A percentile compares a stretch with the other conserved stretches of the same genome.
phyloP scores from a whole-genome alignment of 2,797 vertebrate species.

The Varecia variegata region DNA sequence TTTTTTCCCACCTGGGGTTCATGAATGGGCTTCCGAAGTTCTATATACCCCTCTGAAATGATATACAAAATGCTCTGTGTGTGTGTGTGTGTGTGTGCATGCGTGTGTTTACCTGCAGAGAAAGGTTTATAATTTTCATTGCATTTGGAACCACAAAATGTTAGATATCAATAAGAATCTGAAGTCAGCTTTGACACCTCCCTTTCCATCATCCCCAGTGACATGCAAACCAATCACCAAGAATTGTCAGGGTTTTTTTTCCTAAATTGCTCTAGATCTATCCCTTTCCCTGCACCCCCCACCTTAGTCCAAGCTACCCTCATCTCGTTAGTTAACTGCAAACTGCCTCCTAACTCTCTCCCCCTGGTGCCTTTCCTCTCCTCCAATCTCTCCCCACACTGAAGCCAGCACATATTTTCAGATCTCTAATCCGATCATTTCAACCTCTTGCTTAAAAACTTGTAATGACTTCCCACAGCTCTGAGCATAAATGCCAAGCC shows the following conservation, averaged over 20 bases:
- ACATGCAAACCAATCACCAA: not conserved
- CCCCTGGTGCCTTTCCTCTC: accelerated
- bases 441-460: not conserved
- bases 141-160: not conserved
- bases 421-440: not conserved
- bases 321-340: not conserved
- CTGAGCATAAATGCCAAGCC: not conserved
- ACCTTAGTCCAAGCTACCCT: not conserved
- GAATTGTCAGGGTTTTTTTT: not conserved
- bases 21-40: not conserved
- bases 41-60: not conserved
- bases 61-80: not conserved
- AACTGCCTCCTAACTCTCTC: not conserved
- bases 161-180: not conserved
- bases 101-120: not conserved
- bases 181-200: not conserved
- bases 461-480: not conserved
- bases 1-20: not conserved
- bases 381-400: not conserved
- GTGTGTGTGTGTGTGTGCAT: not conserved
- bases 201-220: not conserved
- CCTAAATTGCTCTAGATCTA: not conserved
- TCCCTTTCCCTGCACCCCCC: not conserved
- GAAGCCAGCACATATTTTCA: not conserved
- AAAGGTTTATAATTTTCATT: not conserved